Conservation (phyloP, 2,113 vertebrate genomes). For the Thalassoma bifasciatum region DNA sequence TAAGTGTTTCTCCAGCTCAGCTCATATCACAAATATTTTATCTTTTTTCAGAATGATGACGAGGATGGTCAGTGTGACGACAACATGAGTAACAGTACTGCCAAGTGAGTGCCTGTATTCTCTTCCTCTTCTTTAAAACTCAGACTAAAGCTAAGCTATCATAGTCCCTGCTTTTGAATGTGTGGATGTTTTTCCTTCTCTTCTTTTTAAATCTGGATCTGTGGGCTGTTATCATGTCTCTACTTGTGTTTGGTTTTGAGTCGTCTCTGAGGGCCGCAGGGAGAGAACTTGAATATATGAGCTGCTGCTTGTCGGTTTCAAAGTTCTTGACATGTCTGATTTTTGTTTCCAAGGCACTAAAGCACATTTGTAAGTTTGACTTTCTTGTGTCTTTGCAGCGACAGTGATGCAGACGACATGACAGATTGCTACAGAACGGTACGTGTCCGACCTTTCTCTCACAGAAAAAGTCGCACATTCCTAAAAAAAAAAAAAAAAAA, state of each 20-base stretch:
- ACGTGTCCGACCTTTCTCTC: slow-evolving; percentile 10
- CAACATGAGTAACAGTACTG: slow-evolving; percentile 31
- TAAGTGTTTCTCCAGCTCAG: no score
- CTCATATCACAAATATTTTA: no score
- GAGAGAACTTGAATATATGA: not conserved
- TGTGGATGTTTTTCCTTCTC: not conserved
- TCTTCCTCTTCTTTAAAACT: not conserved
- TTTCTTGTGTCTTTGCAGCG: slow-evolving; percentile 59
- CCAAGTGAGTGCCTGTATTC: slow-evolving; percentile 53
- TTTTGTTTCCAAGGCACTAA: not conserved
- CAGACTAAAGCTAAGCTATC: no score
- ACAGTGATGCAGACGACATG: slow-evolving; percentile 45
- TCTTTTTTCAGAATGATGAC: slow-evolving; percentile 75
- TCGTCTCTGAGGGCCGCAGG: not conserved
- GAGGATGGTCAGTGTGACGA: slow-evolving; percentile 52
- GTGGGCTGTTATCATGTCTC: not conserved
- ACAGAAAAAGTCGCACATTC: slow-evolving; percentile 20
- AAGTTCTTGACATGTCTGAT: not conserved
- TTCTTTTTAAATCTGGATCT: not conserved
- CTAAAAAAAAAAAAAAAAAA: slow-evolving; percentile 37
- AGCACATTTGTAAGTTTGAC: not conserved
- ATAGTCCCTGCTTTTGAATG: not conserved
- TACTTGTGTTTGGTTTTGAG: not conserved
- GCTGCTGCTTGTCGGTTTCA: not conserved
- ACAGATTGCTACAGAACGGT: slow-evolving; percentile 77